Percentiles rank a stretch among this genome's conserved stretches.
phyloP scores from a whole-genome alignment of 2,888 invertebrate species.

The Drosophila antonietae region DNA sequence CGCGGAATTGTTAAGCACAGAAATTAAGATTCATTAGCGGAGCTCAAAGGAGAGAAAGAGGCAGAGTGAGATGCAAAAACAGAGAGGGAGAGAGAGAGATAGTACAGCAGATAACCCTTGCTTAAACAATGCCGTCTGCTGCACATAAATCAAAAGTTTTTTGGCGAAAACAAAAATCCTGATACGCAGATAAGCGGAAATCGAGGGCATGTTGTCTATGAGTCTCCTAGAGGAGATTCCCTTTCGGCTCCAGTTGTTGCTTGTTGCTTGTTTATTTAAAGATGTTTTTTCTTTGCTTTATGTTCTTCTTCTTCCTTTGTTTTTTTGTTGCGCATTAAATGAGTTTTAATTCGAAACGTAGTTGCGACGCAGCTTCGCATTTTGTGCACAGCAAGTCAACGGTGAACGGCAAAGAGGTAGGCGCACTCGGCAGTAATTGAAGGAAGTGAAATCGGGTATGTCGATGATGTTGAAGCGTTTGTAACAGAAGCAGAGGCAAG shows the following conservation, averaged over 20 bases:
- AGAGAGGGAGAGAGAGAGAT: slow-evolving; percentile 2
- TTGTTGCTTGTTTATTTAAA: slow-evolving; percentile 50
- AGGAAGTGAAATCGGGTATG: not conserved
- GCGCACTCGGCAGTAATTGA: not conserved
- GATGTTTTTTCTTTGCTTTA: slow-evolving; percentile 7
- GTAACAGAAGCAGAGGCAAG: not conserved
- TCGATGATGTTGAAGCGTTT: not conserved
- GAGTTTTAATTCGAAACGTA: slow-evolving; percentile 76
- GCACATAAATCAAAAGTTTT: slow-evolving; percentile 57
- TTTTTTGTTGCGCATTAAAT: slow-evolving; percentile 69
- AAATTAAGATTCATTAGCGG: slow-evolving; percentile 74
- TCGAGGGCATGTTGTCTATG: slow-evolving; percentile 16
- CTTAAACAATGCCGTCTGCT: slow-evolving; percentile 28
- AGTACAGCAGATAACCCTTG: slow-evolving; percentile 5
- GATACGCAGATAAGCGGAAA: slow-evolving; percentile 29
- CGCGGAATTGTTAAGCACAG: slow-evolving; percentile 51
- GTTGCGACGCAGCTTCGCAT: slow-evolving; percentile 34
- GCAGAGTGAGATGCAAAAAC: not conserved
- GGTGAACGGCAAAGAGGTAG: slow-evolving; percentile 39
- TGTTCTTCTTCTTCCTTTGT: slow-evolving; percentile 14
- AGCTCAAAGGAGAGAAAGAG: slow-evolving; percentile 12
- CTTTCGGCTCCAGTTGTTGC: slow-evolving; percentile 4
- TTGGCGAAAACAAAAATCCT: slow-evolving; percentile 14
- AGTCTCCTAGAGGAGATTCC: not conserved
- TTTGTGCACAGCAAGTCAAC: slow-evolving; percentile 67